Evolutionary conservation across 2,888 invertebrate species (phyloP), one percentile per base, ranked within the genome.

Genomic region (Diaphora mendica): DNA sequence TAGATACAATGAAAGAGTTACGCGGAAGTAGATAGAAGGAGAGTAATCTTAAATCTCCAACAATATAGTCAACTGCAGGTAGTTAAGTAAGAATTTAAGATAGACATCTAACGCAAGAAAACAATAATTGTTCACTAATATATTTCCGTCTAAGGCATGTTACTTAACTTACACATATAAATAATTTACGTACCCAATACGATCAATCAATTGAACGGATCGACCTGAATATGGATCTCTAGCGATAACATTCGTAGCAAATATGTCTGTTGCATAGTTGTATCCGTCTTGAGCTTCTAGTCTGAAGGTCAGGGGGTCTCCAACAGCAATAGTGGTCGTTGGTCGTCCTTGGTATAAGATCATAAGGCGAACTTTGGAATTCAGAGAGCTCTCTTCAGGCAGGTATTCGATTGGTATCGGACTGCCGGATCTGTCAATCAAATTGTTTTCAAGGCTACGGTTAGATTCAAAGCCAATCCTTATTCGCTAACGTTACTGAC

Each of bases 321-420:
- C 99, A 4, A 99, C 99, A 13, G 99, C 99, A 67, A 99, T 99
- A 2, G 98, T 99, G 0, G 98, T 99, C 0, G 99, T 99, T 1
- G 99, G 98, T 82, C 98, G 95, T 65, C 98, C 98, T 94, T 99
- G 98, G 90, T 99, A 99, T 68, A 99, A 91, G 83, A 99, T 98
- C 94, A 97, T 96, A 79, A 99, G 92, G 30, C 98, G 97, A 2
- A 99, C 98, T 89, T 98, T 98, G 0, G 98, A 98, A 90, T 98
- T 98, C 59, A 99, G 93, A 0, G 98, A 98, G 86, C 99, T 99
- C 90, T 99, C 98, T 23, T 98, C 98, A 33, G 99, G 99, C 11
- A 99, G 95, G 89, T 98, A 98, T 91, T 99, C 99, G 73, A 99
- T 98, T 20, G 98, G 99, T 80, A 98, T 98, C 0, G 99, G 99